Conservation (phyloP, 2,113 vertebrate genomes). For the Tupaia tana region DNA sequence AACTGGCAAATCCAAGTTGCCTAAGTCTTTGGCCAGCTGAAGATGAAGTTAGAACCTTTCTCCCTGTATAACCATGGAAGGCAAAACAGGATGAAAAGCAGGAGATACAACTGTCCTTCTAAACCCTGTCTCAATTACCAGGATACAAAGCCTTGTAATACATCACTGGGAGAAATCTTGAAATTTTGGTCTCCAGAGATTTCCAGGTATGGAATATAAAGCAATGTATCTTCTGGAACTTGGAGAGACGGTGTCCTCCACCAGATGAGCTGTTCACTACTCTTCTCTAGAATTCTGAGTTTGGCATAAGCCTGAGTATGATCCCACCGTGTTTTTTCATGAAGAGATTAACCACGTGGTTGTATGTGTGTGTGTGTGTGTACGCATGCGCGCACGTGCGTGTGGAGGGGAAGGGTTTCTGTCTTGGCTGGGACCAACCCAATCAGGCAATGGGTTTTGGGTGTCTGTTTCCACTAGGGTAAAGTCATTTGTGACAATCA, state of each 20-base stretch:
- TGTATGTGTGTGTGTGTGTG: too few species aligned
- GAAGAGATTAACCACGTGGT: neutral
- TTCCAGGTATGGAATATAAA: neutral
- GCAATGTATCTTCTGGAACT: fast-evolving
- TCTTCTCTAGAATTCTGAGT: neutral
- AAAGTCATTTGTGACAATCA: neutral
- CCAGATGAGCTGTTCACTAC: neutral
- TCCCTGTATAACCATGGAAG: neutral
- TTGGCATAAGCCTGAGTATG: neutral
- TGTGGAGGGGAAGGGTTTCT: neutral
- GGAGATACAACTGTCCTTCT: neutral
- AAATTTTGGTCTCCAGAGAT: neutral
- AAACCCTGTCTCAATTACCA: neutral
- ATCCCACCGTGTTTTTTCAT: neutral
- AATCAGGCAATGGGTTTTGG: neutral
- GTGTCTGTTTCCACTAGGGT: neutral
- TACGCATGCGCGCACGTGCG: too few species aligned
- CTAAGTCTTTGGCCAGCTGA: neutral
- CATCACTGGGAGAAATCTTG: neutral
- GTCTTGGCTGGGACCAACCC: neutral
- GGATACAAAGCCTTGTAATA: neutral
- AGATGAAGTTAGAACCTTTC: neutral
- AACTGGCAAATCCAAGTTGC: neutral
- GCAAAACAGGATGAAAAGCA: neutral
- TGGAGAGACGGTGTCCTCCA: neutral